These are phyloP conservation scores for Isichthys henryi DNA, from an alignment of 2,113 vertebrate genomes.

Conservation along the genomic window DNA sequence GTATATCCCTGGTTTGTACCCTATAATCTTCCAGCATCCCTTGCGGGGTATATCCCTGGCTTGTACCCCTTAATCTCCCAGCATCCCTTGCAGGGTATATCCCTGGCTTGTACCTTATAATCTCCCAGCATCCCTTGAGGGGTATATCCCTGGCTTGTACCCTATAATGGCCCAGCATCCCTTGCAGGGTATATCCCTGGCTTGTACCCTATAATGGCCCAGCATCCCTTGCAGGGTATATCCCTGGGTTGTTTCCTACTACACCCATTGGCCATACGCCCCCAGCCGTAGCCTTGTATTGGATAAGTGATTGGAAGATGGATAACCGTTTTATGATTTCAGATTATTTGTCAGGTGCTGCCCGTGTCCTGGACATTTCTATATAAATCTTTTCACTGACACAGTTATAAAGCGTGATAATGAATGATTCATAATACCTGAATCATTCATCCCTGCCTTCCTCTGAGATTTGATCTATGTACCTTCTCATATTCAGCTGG, in stretches of 20 bases:
- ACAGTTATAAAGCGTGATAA: not conserved
- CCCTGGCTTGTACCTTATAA: not conserved
- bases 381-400: conserved; percentile 5
- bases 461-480: conserved; percentile 3
- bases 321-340: not conserved
- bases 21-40: not conserved
- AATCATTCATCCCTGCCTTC: not conserved
- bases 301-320: not conserved
- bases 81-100: not conserved
- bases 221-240: not conserved
- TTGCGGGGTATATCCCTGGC: not conserved
- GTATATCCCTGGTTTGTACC: not conserved
- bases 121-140: not conserved
- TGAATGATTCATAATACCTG: not conserved
- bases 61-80: not conserved
- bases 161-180: not conserved
- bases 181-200: no score
- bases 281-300: not conserved
- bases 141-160: not conserved
- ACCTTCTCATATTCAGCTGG: not conserved
- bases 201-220: no score
- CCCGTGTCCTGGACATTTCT: not conserved
- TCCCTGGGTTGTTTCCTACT: not conserved
- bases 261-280: not conserved
- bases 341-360: not conserved